Conservation (phyloP, 2,888 invertebrate genomes). For the Drosophila monieri region DNA sequence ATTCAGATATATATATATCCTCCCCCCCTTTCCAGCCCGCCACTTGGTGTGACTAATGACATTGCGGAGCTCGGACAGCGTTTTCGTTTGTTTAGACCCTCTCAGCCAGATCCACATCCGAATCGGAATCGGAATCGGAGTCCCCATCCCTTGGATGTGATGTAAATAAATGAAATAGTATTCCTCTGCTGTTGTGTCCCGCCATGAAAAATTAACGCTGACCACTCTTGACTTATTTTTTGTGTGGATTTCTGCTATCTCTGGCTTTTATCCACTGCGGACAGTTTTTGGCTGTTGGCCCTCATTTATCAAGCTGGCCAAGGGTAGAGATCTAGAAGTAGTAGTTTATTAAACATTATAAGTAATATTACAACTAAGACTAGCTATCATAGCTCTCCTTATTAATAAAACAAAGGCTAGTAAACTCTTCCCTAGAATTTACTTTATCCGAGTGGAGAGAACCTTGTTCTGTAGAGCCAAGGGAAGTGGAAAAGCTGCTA, state of each 20-base stretch:
- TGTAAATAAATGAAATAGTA: constrained; percentile 80
- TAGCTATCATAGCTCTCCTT: background rate
- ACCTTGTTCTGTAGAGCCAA: constrained; percentile 15
- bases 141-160: constrained; percentile 32
- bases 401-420: background rate
- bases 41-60: constrained; percentile 73
- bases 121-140: background rate
- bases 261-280: constrained; percentile 46
- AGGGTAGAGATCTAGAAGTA: constrained; percentile 8
- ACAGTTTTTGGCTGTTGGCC: constrained; percentile 66
- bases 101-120: constrained; percentile 13
- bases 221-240: constrained; percentile 53
- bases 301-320: constrained; percentile 71
- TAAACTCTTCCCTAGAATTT: constrained; percentile 12
- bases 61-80: constrained; percentile 57
- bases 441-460: constrained; percentile 20
- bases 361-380: no score
- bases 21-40: constrained; percentile 6
- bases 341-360: no score
- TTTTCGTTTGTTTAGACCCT: constrained; percentile 64
- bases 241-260: constrained; percentile 11
- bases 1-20: constrained; percentile 39
- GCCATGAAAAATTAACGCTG: constrained; percentile 76
- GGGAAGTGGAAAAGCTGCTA: constrained; percentile 37
- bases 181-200: constrained; percentile 70